Conservation (phyloP, 2,113 vertebrate genomes). For the Synchiropus splendidus region DNA sequence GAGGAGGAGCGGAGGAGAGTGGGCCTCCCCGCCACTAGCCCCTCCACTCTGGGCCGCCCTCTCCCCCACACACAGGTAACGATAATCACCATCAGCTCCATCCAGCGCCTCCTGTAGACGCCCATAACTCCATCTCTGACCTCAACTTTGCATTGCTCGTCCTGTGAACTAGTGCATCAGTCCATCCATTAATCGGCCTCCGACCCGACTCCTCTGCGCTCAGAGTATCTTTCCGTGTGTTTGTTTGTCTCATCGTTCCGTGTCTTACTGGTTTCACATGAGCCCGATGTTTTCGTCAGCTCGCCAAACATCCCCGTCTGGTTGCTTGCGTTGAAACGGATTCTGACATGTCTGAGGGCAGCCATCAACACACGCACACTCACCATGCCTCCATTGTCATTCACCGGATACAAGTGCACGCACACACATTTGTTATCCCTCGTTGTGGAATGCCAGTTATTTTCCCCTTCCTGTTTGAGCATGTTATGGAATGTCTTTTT, state of each 20-base stretch:
- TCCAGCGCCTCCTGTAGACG: not conserved
- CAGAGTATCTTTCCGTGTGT: not conserved
- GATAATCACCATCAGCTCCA: not conserved
- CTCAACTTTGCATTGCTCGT: not conserved
- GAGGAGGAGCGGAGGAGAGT: slow-evolving; percentile 98
- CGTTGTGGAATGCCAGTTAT: slow-evolving; percentile 25
- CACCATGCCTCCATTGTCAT: slow-evolving; percentile 26
- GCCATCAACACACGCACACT: slow-evolving; percentile 2
- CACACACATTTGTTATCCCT: slow-evolving; percentile 11
- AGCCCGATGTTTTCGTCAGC: not conserved
- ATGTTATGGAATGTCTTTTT: slow-evolving; percentile 18
- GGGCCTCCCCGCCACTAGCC: slow-evolving; percentile 84
- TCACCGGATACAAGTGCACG: slow-evolving; percentile 6
- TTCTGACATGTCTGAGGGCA: slow-evolving; percentile 12
- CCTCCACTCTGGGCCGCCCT: slow-evolving; percentile 69
- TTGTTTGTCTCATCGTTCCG: not conserved
- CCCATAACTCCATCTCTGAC: not conserved
- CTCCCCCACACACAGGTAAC: slow-evolving; percentile 92
- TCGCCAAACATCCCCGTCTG: slow-evolving; percentile 1
- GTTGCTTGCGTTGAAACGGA: not conserved
- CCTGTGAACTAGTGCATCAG: slow-evolving; percentile 10
- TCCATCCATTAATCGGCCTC: slow-evolving; percentile 7
- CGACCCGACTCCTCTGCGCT: slow-evolving; percentile 3
- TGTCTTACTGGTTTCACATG: not conserved
- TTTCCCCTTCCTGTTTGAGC: slow-evolving; percentile 24